phyloP scores from a whole-genome alignment of 1,140 invertebrate genomes.

The Cylas formicarius region DNA sequence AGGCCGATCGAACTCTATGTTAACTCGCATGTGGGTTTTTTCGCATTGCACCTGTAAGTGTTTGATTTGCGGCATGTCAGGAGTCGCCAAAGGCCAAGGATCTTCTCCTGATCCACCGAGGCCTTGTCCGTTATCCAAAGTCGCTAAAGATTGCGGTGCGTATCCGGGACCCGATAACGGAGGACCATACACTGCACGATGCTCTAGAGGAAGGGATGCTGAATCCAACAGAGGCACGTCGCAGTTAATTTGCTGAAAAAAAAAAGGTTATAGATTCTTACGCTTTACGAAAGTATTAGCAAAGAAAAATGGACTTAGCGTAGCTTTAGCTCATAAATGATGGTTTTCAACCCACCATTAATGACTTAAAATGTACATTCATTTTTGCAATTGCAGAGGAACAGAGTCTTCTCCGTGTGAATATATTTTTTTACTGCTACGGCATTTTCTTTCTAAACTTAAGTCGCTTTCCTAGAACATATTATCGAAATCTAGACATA shows the following conservation, averaged over 20 bases:
- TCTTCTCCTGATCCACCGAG: conserved; percentile 52
- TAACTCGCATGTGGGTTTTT: conserved; percentile 91
- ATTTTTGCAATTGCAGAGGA: not conserved
- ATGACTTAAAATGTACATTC: not conserved
- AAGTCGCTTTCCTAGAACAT: too few species aligned
- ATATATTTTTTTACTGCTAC: too few species aligned
- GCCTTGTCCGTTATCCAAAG: conserved; percentile 34
- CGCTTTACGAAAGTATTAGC: too few species aligned
- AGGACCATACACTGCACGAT: conserved; percentile 66
- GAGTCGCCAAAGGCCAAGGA: conserved; percentile 73
- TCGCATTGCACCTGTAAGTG: conserved; percentile 91
- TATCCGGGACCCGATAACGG: conserved; percentile 54
- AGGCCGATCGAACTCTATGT: conserved; percentile 88
- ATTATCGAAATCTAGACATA: too few species aligned
- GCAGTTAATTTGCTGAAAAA: conserved; percentile 58
- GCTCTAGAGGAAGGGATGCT: conserved; percentile 69
- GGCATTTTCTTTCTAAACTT: too few species aligned
- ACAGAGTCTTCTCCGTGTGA: too few species aligned
- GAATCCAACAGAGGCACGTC: conserved; percentile 70
- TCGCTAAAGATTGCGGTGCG: conserved; percentile 44
- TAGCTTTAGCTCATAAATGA: not conserved
- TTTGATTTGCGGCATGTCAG: conserved; percentile 85
- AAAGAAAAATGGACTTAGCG: not conserved
- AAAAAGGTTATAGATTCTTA: conserved; percentile 2
- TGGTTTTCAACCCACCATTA: too few species aligned